Percentiles rank a stretch among this genome's conserved stretches.
Evolutionary conservation across 1,140 invertebrate species (phyloP).

Genomic region (Maniola jurtina): DNA sequence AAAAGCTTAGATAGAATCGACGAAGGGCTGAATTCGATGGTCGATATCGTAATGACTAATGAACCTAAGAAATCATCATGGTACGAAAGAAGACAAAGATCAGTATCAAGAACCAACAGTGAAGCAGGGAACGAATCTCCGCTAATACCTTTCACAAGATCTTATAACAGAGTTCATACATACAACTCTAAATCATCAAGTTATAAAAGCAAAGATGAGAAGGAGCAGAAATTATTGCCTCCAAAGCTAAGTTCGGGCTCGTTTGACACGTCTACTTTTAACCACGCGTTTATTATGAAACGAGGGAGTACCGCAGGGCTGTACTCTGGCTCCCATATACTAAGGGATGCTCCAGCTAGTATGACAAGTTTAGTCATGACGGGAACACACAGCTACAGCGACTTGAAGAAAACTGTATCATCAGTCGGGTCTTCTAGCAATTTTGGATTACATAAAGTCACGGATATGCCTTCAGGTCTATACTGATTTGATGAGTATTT

Average conservation of each 20-base stretch:
- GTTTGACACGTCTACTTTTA: constrained; percentile 64
- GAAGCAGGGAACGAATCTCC: constrained; percentile 68
- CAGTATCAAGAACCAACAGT: constrained; percentile 70
- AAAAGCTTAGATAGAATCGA: constrained; percentile 89
- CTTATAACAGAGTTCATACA: constrained; percentile 53
- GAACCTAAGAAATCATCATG: constrained; percentile 75
- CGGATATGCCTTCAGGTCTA: constrained; percentile 85
- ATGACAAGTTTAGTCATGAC: constrained; percentile 66
- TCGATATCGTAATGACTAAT: constrained; percentile 83
- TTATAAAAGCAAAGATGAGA: constrained; percentile 54
- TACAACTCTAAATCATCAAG: constrained; percentile 53
- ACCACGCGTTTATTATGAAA: constrained; percentile 80
- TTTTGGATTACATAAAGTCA: constrained; percentile 80
- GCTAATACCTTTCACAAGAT: constrained; percentile 54
- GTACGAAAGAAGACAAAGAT: constrained; percentile 71
- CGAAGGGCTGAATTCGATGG: constrained; percentile 85
- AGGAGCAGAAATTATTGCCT: constrained; percentile 67
- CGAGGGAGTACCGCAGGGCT: constrained; percentile 81
- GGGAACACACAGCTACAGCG: constrained; percentile 65
- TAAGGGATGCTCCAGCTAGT: constrained; percentile 67
- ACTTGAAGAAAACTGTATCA: constrained; percentile 65
- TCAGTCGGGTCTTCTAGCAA: constrained; percentile 62
- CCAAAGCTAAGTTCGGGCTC: constrained; percentile 59
- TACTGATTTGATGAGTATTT: constrained; percentile 76
- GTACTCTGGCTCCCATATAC: constrained; percentile 79